These are phyloP conservation scores for Thaumatotibia leucotreta DNA, from an alignment of 1,140 invertebrate species.

Conservation along the genomic window DNA sequence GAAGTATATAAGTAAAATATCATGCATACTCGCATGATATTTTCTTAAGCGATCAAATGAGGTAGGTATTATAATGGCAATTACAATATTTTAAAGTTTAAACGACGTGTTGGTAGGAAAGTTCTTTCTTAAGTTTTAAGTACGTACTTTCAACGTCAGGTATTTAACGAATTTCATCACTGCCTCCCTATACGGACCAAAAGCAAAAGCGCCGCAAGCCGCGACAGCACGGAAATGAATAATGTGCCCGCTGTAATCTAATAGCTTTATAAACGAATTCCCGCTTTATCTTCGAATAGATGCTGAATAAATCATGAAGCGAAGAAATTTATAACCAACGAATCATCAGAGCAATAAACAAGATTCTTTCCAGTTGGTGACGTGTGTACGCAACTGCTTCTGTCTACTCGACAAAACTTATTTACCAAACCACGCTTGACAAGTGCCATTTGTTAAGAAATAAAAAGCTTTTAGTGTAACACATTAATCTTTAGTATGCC, in stretches of 20 bases:
- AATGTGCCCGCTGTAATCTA: not conserved
- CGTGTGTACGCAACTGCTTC: slow-evolving; percentile 31
- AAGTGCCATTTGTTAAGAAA: slow-evolving; percentile 28
- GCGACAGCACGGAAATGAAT: not conserved
- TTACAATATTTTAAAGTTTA: no score
- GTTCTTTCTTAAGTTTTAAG: no score
- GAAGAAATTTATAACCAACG: slow-evolving; percentile 18
- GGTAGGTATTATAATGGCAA: no score
- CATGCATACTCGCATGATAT: no score
- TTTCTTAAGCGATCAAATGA: no score
- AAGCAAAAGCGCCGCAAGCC: no score
- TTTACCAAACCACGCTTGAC: slow-evolving; percentile 16
- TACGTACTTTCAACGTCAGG: no score
- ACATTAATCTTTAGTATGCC: slow-evolving; percentile 25
- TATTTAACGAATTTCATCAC: not conserved
- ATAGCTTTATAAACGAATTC: not conserved
- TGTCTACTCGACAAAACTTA: slow-evolving; percentile 18
- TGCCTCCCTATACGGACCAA: no score
- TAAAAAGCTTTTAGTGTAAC: slow-evolving; percentile 23
- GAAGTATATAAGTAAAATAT: no score
- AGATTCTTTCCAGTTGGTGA: slow-evolving; percentile 30
- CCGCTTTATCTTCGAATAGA: not conserved
- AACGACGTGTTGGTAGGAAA: no score
- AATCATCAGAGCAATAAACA: slow-evolving; percentile 27
- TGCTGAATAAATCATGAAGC: not conserved